A percentile compares a stretch with the other conserved stretches of the same genome.
These are phyloP conservation scores for Oncorhynchus mykiss DNA, from an alignment of 2,113 vertebrate genomes.

Conservation along the genomic window DNA sequence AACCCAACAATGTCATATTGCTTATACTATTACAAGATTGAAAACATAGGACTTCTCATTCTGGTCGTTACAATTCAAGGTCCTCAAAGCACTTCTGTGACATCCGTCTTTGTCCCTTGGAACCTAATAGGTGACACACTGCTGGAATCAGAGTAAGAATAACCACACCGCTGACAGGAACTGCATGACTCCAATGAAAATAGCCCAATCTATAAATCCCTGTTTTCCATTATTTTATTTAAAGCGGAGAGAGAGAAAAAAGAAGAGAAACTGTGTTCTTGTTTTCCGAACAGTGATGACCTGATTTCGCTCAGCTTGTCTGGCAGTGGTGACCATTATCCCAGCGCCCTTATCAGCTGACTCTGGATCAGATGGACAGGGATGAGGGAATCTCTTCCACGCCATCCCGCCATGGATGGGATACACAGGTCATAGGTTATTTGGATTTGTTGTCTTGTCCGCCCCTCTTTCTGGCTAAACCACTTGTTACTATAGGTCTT, in stretches of 20 bases:
- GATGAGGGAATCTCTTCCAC: slow-evolving; percentile 20
- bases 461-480: too few species aligned
- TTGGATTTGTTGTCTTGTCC: too few species aligned
- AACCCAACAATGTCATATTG: neutral
- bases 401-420: too few species aligned
- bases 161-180: slow-evolving; percentile 38
- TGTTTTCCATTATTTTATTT: slow-evolving; percentile 30
- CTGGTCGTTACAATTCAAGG: neutral
- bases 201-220: slow-evolving; percentile 43
- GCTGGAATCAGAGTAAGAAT: slow-evolving; percentile 12
- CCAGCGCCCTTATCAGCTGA: slow-evolving; percentile 36
- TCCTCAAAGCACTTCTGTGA: neutral
- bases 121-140: slow-evolving; percentile 28
- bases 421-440: too few species aligned
- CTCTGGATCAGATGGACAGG: slow-evolving; percentile 22
- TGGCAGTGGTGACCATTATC: slow-evolving; percentile 28
- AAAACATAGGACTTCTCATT: neutral
- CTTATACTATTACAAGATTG: neutral
- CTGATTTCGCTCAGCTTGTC: slow-evolving; percentile 42
- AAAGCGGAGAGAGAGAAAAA: slow-evolving; percentile 32
- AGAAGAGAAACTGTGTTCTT: slow-evolving; percentile 39
- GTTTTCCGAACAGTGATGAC: slow-evolving; percentile 48
- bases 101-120: neutral
- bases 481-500: too few species aligned
- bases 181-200: slow-evolving; percentile 54